Base-by-base conservation (phyloP, 2,113 vertebrate genomes). In the Callaeas wilsoni region DNA sequence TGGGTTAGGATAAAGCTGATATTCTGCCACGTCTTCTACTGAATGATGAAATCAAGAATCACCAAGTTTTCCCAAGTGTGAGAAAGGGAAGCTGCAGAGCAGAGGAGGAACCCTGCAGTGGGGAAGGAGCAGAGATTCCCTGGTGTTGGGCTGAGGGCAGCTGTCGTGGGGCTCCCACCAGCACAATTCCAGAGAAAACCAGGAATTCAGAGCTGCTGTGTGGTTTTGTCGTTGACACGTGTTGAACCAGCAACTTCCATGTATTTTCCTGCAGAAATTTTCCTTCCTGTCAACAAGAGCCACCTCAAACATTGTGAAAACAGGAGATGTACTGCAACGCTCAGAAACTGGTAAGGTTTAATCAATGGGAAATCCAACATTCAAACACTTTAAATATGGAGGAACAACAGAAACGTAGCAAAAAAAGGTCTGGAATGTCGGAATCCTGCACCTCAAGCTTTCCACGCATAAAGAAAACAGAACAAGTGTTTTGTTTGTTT, bases 401-500 rank as follows among this genome's bases (percentile, higher is more conserved):
- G 78, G 53, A 94, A 91, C 81, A 95, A 90, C n/a, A 65, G 77
- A 91, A 77, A 71, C 0, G 32, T 39, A 79, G 78, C 63, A 96
- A 83, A 95, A 70, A 94, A 63, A 93, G 42, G 74, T 71, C 65
- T 94, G 96, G 96, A 96, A 97, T 96, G 94, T 95, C 89, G 25
- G 73, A 70, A 97, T 83, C 88, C 91, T 90, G 65, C 79, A 90
- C 91, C 85, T 96, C 87, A 86, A 95, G 37, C 81, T 87, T 88
- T 88, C 91, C 92, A 96, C 68, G 8, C 68, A 60, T 33, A 96
- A 96, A 96, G 84, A 96, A 96, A 94, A 95, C 96, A 94, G 87
- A 94, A 94, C 80, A 88, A 93, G 42, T 83, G 64, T 92, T 96
- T 95, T 96, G 94, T 76, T 93, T 91, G 76, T 92, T 96, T 95